Evolutionary conservation across 2,113 vertebrate species (phyloP), one percentile per base, ranked within the genome.

Genomic region (Rallus limicola): DNA sequence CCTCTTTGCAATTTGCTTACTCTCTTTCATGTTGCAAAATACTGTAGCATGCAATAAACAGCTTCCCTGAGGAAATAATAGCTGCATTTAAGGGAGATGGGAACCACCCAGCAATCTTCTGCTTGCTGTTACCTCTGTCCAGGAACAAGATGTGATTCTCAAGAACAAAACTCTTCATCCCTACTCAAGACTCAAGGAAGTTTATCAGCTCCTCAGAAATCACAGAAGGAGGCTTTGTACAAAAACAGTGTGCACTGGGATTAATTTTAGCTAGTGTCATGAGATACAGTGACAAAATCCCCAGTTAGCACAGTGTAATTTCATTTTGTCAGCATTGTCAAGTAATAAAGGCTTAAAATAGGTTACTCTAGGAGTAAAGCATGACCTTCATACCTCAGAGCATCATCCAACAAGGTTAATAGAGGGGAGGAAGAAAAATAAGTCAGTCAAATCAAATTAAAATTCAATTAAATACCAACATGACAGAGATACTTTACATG

Each of bases 201-300:
- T 10, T 33, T 34, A 15, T 0, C 16, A 28, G 55, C 11, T 33
- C 6, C 31, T 25, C 24, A 29, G n/a, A 19, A 50, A 62, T 17
- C 23, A 33, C 10, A 50, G 48, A 42, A 79, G 13, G n/a, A 80
- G 58, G n/a, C 33, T 83, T 4, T 14, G 34, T 0, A 28, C 19
- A 21, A 16, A 31, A 46, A 2, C 6, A 18, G 5, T 0, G 31
- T 1, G 55, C 63, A 20, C 2, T 10, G 31, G 46, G 55, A 21
- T 3, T 20, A 16, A 8, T 25, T 28, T 5, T 9, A 69, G 63
- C 42, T 69, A 50, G 18, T 44, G 58, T 7, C 74, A 58, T 3
- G 8, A 29, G 34, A 65, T 15, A 16, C 7, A 11, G 15, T 0
- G 14, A 6, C 33, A 34, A 31, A 29, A 13, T 34, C 50, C 26